These are phyloP conservation scores for Scomber scombrus DNA, from an alignment of 2,113 vertebrate species.

Conservation along the genomic window DNA sequence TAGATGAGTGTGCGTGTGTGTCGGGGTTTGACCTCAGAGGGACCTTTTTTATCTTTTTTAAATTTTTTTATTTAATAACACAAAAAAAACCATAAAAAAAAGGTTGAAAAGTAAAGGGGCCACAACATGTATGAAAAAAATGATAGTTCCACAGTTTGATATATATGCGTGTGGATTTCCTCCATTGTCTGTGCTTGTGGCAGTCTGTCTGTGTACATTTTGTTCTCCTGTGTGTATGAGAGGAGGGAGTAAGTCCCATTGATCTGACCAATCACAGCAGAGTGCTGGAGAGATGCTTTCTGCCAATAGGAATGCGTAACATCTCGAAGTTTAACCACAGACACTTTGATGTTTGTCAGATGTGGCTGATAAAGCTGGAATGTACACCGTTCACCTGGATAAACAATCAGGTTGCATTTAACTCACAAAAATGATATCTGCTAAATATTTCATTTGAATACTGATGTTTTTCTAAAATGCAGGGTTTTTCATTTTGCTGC, in stretches of 20 bases:
- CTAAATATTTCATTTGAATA: not conserved
- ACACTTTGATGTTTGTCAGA: not conserved
- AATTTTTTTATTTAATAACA: not conserved
- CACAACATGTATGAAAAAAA: not conserved
- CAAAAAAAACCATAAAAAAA: slow-evolving; percentile 28
- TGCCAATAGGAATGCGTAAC: not conserved
- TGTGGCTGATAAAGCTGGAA: not conserved
- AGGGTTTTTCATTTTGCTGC: not conserved
- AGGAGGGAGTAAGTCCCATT: slow-evolving; percentile 31
- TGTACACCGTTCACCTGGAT: not conserved
- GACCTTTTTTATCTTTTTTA: not conserved
- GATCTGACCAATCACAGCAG: slow-evolving; percentile 40
- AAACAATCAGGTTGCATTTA: not conserved
- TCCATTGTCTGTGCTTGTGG: not conserved
- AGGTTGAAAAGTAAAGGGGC: not conserved
- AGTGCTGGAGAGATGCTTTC: slow-evolving; percentile 2
- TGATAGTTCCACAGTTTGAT: not conserved
- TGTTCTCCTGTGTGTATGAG: slow-evolving; percentile 7
- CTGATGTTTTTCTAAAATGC: not conserved
- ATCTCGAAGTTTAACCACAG: slow-evolving; percentile 8
- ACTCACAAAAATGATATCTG: not conserved
- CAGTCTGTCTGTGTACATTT: not conserved
- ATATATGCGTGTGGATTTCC: not conserved
- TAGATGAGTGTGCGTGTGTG: slow-evolving; percentile 14
- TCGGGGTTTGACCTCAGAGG: slow-evolving; percentile 21